phyloP scores from a whole-genome alignment of 2,113 vertebrate genomes.

The Tapirus terrestris region DNA sequence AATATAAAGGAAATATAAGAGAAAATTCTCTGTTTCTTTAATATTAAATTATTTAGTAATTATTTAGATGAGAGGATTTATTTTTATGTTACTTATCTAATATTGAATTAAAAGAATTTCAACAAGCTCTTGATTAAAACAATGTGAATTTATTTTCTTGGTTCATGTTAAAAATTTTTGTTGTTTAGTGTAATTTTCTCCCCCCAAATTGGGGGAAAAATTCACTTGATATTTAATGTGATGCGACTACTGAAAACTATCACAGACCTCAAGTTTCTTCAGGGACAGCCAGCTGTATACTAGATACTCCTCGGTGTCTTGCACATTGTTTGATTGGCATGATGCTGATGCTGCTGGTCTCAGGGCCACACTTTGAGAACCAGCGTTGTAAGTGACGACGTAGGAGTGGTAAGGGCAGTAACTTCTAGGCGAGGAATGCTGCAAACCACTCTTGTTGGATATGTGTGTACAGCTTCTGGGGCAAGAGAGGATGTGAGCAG shows the following conservation, averaged over 20 bases:
- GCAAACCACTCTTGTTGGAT: not conserved
- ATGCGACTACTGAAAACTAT: not conserved
- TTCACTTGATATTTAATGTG: not conserved
- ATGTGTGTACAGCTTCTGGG: not conserved
- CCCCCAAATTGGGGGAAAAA: not conserved
- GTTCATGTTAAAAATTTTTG: not conserved
- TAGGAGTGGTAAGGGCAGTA: not conserved
- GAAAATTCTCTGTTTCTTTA: not conserved
- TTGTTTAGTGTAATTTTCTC: not conserved
- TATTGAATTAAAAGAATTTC: not conserved
- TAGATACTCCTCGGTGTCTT: not conserved
- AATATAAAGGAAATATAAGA: slow-evolving; percentile 9
- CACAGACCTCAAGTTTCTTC: not conserved
- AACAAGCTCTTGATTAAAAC: not conserved
- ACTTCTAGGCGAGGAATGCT: not conserved
- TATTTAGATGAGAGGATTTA: not conserved
- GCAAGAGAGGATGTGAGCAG: not conserved
- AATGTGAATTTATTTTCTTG: slow-evolving; percentile 3
- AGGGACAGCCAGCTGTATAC: not conserved
- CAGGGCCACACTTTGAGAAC: not conserved
- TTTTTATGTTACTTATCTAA: not conserved
- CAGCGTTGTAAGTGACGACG: not conserved
- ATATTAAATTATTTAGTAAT: not conserved
- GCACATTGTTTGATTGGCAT: not conserved
- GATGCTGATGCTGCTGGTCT: not conserved